Base-by-base conservation (phyloP, 2,888 invertebrate genomes). In the Synanthedon myopaeformis region DNA sequence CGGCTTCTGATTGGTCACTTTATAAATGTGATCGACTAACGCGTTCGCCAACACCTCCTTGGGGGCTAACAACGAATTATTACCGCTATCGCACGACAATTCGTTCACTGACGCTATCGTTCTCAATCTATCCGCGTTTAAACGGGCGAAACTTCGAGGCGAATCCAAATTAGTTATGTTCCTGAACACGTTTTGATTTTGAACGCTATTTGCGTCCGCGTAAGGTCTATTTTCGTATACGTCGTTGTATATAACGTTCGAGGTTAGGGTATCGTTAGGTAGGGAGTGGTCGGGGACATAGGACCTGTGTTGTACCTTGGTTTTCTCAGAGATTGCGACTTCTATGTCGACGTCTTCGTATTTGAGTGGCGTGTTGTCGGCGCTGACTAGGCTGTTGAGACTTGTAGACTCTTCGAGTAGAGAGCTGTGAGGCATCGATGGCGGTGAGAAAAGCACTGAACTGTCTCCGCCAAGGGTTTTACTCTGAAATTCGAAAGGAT, bases 351-450 rank as follows among this genome's bases (percentile, higher is more conserved):
- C 58, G 19, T 81, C 74, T 55, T 82, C 76, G 68, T 67, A 80
- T 65, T 76, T 79, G 53, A 82, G 81, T 0, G 88, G 86, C 0
- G 88, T 86, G 68, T 80, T 82, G 12, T 87, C 86, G 0, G 76
- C 67, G 58, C 82, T 82, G 57, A 85, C 71, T 0, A 85, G 66
- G 56, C 85, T 84, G 67, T 92, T 91, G 63, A 91, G 81, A 60
- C 92, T 89, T 52, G 91, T 90, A 1, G 90, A 89, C 59, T 89
- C 91, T 70, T 90, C 90, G 56, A 92, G 89, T 51, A 95, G 89
- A 4, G 94, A 93, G 69, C 96, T 93, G 71, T 94, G 94, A 66
- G 96, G 91, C 60, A 97, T 94, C 17, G 95, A 94, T 1, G 96
- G 94, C 0, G 97, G 96, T 0, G 96, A 96, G 76, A 96, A 96